phyloP scores from a whole-genome alignment of 2,113 vertebrate genomes.

The Andinoacara biseriatus region DNA sequence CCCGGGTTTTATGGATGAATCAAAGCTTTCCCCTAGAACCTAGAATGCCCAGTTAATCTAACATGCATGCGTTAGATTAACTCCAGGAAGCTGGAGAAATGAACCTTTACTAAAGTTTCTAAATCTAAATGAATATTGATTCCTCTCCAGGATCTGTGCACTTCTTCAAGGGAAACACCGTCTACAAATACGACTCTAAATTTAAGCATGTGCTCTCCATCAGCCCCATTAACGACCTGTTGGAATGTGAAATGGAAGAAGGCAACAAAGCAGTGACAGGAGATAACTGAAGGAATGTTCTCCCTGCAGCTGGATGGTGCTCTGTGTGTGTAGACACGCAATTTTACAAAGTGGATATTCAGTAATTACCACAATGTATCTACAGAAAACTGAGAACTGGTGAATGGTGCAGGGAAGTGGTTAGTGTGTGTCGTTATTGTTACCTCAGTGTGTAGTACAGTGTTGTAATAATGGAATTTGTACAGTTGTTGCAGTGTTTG shows the following conservation, averaged over 20 bases:
- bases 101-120: background rate
- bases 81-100: background rate
- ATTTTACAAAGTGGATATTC: background rate
- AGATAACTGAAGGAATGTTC: background rate
- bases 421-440: constrained; percentile 35
- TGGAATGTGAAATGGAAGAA: constrained; percentile 41
- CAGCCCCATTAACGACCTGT: constrained; percentile 22
- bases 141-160: constrained; percentile 51
- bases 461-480: constrained; percentile 10
- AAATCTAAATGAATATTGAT: background rate
- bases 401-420: constrained; percentile 24
- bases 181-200: constrained; percentile 53
- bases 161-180: constrained; percentile 64
- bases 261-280: background rate
- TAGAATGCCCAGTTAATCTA: too few relatives aligned
- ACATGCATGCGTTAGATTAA: too few relatives aligned
- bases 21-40: too few relatives aligned
- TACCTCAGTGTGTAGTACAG: constrained; percentile 14
- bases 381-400: background rate
- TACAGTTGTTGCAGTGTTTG: background rate
- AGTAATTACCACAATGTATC: constrained; percentile 6
- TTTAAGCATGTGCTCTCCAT: constrained; percentile 28
- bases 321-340: background rate
- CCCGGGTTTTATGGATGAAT: too few relatives aligned
- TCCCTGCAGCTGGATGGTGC: background rate